Conservation (phyloP, 2,113 vertebrate species). For the Neomonachus schauinslandi region DNA sequence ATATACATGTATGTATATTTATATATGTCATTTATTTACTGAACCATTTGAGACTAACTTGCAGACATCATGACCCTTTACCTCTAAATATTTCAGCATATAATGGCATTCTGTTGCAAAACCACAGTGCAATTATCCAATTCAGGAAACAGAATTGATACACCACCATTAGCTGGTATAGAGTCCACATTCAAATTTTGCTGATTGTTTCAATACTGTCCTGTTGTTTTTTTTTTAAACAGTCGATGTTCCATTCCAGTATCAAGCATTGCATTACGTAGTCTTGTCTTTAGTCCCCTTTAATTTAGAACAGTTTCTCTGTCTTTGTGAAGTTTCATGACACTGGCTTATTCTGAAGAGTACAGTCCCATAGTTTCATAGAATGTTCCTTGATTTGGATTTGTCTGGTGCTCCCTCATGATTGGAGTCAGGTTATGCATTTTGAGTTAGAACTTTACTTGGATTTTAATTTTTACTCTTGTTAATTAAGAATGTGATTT, state of each 20-base stretch:
- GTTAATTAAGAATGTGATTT: slow-evolving; percentile 53
- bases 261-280: slow-evolving; percentile 12
- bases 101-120: slow-evolving; percentile 61
- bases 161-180: slow-evolving; percentile 28
- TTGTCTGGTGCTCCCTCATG: slow-evolving; percentile 22
- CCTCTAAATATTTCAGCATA: slow-evolving; percentile 68
- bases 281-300: background rate
- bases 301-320: background rate
- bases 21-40: slow-evolving; percentile 58
- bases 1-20: background rate
- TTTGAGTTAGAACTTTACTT: background rate
- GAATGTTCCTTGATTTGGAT: slow-evolving; percentile 26
- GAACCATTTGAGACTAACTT: slow-evolving; percentile 46
- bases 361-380: background rate
- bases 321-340: slow-evolving; percentile 15
- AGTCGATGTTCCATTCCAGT: background rate
- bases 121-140: slow-evolving; percentile 60
- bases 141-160: slow-evolving; percentile 55
- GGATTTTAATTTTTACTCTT: slow-evolving; percentile 43
- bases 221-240: background rate
- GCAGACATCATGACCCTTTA: slow-evolving; percentile 33
- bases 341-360: background rate
- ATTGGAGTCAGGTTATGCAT: background rate
- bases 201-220: slow-evolving; percentile 43
- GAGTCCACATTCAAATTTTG: slow-evolving; percentile 47